Conservation (phyloP, 37 sponge, comb jelly and placozoan species). For the Axinella damicornis region DNA sequence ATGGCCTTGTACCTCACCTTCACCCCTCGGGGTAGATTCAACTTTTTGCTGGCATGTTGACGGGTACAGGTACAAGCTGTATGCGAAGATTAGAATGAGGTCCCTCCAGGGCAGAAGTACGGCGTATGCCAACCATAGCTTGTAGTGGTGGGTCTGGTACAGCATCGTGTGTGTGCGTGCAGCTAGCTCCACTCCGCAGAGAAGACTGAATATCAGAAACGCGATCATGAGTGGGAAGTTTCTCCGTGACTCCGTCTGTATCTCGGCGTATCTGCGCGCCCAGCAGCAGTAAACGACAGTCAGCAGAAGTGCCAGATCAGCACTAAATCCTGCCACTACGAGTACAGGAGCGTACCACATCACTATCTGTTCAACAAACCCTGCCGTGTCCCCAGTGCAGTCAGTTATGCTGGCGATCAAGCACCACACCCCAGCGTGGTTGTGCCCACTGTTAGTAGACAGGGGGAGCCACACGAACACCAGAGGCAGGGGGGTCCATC, state of each 20-base stretch:
- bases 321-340: not conserved
- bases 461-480: not conserved
- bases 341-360: not conserved
- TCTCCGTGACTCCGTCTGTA: too few species aligned
- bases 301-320: too few species aligned
- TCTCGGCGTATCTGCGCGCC: too few species aligned
- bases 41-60: too few species aligned
- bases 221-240: not conserved
- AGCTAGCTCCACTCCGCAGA: not conserved
- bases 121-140: not conserved
- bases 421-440: not conserved
- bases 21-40: too few species aligned
- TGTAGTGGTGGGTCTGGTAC: not conserved
- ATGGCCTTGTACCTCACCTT: too few species aligned
- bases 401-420: not conserved
- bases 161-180: not conserved
- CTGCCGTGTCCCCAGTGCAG: not conserved
- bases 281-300: too few species aligned
- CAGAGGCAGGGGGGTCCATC: not conserved
- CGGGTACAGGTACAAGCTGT: too few species aligned
- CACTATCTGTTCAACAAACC: not conserved
- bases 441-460: not conserved
- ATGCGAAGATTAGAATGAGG: not conserved
- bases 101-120: not conserved
- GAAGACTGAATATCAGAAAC: not conserved